phyloP scores from a whole-genome alignment of 1,140 invertebrate genomes.

The Hycleus cichorii region DNA sequence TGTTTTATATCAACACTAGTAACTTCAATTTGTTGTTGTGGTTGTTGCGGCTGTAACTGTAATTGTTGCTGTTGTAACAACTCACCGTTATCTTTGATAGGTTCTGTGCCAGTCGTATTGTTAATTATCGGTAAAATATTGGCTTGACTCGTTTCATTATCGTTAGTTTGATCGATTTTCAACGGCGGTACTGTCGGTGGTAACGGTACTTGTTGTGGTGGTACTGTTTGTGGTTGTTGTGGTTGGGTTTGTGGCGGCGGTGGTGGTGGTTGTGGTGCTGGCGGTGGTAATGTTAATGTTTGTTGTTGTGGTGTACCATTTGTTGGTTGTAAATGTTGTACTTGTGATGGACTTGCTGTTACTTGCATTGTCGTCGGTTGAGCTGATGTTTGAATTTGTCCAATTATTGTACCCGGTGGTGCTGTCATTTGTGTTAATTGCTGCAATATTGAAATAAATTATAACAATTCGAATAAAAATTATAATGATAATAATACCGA shows the following conservation, averaged over 20 bases:
- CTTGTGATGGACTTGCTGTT: slow-evolving; percentile 35
- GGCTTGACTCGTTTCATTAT: too few species aligned
- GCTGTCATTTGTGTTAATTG: slow-evolving; percentile 42
- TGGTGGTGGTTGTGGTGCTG: slow-evolving; percentile 34
- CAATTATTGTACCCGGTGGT: slow-evolving; percentile 43
- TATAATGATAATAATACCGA: slow-evolving; percentile 34
- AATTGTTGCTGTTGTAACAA: too few species aligned
- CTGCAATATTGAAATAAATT: slow-evolving; percentile 4
- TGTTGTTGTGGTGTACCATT: slow-evolving; percentile 39
- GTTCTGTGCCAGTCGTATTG: slow-evolving; percentile 17
- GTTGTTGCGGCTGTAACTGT: too few species aligned
- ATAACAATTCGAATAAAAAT: neutral
- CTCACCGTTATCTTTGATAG: slow-evolving; percentile 25
- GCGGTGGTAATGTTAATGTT: slow-evolving; percentile 34
- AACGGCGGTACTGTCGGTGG: neutral
- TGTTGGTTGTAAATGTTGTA: slow-evolving; percentile 41
- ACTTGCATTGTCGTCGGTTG: slow-evolving; percentile 30
- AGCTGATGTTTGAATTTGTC: slow-evolving; percentile 40
- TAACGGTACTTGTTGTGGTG: slow-evolving; percentile 11
- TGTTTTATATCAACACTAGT: too few species aligned
- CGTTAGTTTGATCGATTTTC: too few species aligned
- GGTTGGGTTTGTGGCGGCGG: slow-evolving; percentile 40
- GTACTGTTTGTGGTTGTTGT: slow-evolving; percentile 31
- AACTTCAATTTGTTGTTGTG: too few species aligned
- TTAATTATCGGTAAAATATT: neutral